Conservation (phyloP, 2,113 vertebrate genomes). For the Geococcyx californianus region DNA sequence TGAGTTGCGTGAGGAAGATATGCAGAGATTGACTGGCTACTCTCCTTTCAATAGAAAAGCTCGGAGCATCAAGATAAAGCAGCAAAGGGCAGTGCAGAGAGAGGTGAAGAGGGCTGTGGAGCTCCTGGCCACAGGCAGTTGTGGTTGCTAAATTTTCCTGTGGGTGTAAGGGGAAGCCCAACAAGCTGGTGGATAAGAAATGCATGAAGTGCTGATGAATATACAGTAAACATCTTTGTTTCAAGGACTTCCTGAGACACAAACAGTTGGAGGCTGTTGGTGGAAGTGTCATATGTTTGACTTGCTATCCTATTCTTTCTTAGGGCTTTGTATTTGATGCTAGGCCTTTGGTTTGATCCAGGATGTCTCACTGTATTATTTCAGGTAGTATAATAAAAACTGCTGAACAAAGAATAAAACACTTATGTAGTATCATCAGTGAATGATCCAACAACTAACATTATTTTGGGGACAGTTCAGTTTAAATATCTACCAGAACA, state of each 20-base stretch:
- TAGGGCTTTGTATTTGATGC: neutral
- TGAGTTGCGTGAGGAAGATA: neutral
- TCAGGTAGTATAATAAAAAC: neutral
- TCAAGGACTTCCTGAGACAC: neutral
- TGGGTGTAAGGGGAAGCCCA: neutral
- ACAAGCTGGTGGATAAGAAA: neutral
- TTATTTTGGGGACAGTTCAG: neutral
- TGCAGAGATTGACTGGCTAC: neutral
- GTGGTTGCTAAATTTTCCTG: neutral
- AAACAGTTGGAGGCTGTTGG: neutral
- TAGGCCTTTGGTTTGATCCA: neutral
- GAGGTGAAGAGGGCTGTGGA: neutral
- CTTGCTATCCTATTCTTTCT: neutral
- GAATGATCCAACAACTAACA: neutral
- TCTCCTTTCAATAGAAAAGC: neutral
- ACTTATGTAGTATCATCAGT: neutral
- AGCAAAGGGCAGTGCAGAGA: neutral
- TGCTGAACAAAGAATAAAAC: neutral
- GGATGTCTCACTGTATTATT: neutral
- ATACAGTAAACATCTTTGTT: neutral
- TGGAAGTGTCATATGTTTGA: fast-evolving
- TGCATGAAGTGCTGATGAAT: neutral
- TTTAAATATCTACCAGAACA: neutral
- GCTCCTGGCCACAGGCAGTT: neutral
- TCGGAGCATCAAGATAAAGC: neutral